Evolutionary conservation across 2,113 vertebrate species (phyloP).

Genomic region (Pterophyllum scalare): DNA sequence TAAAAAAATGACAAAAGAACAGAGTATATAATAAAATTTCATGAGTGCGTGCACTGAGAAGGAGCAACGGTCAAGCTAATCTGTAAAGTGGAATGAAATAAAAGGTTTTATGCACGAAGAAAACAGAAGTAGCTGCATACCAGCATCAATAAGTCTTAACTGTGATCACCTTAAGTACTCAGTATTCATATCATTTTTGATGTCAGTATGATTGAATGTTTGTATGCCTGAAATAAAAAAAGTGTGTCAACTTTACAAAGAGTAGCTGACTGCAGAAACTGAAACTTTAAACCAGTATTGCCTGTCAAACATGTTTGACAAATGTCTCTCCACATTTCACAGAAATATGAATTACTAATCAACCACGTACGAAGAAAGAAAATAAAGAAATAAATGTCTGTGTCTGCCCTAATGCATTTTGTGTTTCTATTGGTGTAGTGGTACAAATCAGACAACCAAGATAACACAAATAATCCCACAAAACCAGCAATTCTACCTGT

Average conservation of each 20-base stretch:
- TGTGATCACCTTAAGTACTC: too few species aligned
- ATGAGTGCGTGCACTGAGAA: neutral
- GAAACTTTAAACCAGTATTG: neutral
- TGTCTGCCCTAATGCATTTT: too few species aligned
- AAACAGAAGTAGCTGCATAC: too few species aligned
- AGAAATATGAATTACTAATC: neutral
- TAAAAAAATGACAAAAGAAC: neutral
- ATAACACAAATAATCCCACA: too few species aligned
- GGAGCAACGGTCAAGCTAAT: rapidly evolving
- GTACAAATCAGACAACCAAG: too few species aligned
- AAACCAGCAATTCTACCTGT: too few species aligned
- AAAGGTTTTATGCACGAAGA: neutral
- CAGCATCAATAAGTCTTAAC: too few species aligned
- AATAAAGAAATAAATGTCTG: too few species aligned
- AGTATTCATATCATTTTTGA: neutral
- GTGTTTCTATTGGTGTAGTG: too few species aligned
- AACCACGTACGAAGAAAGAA: neutral
- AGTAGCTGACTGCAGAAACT: too few species aligned
- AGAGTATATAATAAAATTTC: neutral
- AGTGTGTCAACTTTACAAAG: neutral
- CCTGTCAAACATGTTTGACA: neutral
- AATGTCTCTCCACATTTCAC: neutral
- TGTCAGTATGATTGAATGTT: neutral
- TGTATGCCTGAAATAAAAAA: neutral
- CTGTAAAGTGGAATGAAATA: neutral